Evolutionary conservation across 2,113 vertebrate genomes (phyloP).

Genomic region (Terrapene triunguis): DNA sequence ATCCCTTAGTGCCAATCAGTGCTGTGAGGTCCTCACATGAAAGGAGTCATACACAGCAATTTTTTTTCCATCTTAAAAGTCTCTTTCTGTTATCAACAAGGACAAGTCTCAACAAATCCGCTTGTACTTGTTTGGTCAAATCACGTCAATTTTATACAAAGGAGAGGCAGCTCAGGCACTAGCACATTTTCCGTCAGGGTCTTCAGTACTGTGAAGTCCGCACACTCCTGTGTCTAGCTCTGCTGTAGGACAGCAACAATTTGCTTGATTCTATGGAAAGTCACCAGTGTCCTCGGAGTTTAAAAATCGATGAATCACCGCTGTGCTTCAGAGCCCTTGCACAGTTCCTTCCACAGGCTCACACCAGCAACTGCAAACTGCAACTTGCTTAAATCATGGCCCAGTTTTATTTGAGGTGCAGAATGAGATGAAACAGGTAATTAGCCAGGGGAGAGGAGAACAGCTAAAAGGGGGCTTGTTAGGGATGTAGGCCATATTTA

Average conservation of each 20-base stretch:
- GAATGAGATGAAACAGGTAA: constrained; percentile 30
- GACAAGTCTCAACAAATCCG: not conserved
- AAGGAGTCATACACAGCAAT: not conserved
- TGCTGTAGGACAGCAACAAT: not conserved
- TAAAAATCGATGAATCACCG: constrained; percentile 35
- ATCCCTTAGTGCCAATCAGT: not conserved
- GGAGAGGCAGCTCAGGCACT: not conserved
- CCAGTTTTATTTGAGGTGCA: constrained; percentile 16
- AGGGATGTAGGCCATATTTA: not conserved
- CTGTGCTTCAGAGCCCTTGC: constrained; percentile 6
- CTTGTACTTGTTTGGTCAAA: not conserved
- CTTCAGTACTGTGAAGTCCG: not conserved
- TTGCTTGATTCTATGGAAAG: not conserved
- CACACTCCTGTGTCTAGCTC: not conserved
- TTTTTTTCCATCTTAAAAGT: too few species aligned
- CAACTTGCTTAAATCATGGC: constrained; percentile 30
- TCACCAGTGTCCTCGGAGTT: too few species aligned
- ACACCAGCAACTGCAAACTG: constrained; percentile 29
- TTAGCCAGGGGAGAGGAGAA: not conserved
- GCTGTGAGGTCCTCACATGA: not conserved
- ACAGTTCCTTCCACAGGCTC: constrained; percentile 9
- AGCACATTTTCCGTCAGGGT: not conserved
- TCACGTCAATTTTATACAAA: not conserved
- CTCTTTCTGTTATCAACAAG: not conserved
- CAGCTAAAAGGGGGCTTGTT: constrained; percentile 3